A percentile compares a stretch with the other conserved stretches of the same genome.
phyloP scores from a whole-genome alignment of 2,113 vertebrate species.

The Mobula hypostoma region DNA sequence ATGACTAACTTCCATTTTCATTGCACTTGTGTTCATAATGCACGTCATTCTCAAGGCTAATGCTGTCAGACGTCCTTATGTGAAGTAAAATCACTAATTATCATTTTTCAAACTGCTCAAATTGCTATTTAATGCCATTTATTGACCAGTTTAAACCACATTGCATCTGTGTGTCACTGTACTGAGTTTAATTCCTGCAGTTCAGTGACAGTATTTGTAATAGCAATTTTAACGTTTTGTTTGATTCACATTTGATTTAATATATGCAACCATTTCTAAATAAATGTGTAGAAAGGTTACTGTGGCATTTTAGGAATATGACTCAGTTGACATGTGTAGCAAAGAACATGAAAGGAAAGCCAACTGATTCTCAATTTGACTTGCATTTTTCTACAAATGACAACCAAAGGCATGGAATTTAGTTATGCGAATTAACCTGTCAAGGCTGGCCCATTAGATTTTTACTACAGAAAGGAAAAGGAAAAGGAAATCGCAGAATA shows the following conservation, averaged over 20 bases:
- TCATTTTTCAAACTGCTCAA: not conserved
- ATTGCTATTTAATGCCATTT: not conserved
- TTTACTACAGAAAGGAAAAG: too few species aligned
- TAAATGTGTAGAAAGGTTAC: not conserved
- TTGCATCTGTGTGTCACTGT: not conserved
- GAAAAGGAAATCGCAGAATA: too few species aligned
- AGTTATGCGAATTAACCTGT: not conserved
- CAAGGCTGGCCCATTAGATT: too few species aligned
- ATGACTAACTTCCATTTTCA: not conserved
- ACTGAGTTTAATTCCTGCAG: not conserved
- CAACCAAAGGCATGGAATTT: not conserved
- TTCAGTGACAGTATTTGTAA: not conserved
- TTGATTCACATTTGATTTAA: not conserved
- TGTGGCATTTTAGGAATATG: not conserved
- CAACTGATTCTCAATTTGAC: not conserved
- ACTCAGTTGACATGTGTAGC: not conserved
- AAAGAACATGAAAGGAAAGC: not conserved
- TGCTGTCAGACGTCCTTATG: not conserved
- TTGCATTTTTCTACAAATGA: not conserved
- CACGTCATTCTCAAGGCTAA: not conserved
- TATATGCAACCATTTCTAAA: not conserved
- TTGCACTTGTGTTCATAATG: not conserved
- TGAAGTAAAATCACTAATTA: not conserved
- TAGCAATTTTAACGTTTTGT: not conserved
- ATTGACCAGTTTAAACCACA: not conserved